These are phyloP conservation scores for Coboldia fuscipes DNA, from an alignment of 1,140 invertebrate genomes.

Conservation along the genomic window DNA sequence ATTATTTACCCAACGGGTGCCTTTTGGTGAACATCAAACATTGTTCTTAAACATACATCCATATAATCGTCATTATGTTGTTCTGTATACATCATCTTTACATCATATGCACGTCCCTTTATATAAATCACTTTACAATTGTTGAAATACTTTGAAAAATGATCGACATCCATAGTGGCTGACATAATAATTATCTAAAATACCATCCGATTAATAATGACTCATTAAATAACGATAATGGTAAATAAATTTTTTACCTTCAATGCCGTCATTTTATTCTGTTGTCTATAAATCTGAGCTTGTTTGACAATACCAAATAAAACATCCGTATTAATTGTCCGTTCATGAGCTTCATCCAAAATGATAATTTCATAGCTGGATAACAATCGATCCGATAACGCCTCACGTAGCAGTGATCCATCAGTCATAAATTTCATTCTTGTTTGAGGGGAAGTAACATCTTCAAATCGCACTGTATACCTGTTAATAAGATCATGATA, in stretches of 20 bases:
- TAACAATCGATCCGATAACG: conserved; percentile 42
- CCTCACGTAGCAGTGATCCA: conserved; percentile 75
- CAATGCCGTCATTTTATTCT: conserved; percentile 31
- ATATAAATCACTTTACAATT: conserved; percentile 69
- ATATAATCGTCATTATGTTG: conserved; percentile 69
- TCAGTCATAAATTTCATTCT: conserved; percentile 75
- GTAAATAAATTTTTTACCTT: too few species aligned
- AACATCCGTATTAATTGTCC: conserved; percentile 88
- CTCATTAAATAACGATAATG: too few species aligned
- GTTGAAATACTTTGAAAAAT: conserved; percentile 80
- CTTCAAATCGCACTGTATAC: conserved; percentile 83
- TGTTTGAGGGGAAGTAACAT: conserved; percentile 44
- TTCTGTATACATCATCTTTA: conserved; percentile 57
- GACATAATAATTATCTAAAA: conserved; percentile 70
- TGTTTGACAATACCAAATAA: conserved; percentile 65
- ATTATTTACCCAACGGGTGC: conserved; percentile 51
- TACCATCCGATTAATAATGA: too few species aligned
- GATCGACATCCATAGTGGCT: conserved; percentile 87
- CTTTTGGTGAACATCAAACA: conserved; percentile 79
- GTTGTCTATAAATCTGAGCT: conserved; percentile 47
- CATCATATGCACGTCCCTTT: conserved; percentile 69
- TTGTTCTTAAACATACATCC: conserved; percentile 55
- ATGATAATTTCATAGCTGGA: conserved; percentile 63
- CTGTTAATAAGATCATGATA: too few species aligned
- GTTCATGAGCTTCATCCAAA: conserved; percentile 93